phyloP scores from a whole-genome alignment of 2,888 invertebrate species.

The Cremastinae sp. region DNA sequence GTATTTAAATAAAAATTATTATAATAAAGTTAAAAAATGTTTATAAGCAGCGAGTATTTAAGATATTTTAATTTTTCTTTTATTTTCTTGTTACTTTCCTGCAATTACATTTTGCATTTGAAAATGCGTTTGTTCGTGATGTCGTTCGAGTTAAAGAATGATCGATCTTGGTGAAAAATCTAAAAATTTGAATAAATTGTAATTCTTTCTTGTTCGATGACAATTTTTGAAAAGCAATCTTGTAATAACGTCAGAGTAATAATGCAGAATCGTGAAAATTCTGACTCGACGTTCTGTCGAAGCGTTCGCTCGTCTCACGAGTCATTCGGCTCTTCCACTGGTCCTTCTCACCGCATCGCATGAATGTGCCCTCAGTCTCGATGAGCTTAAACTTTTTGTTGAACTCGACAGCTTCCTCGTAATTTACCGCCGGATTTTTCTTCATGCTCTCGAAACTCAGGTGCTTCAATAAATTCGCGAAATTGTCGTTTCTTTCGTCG shows the following conservation, averaged over 20 bases:
- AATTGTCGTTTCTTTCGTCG: slow-evolving; percentile 68
- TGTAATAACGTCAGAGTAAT: slow-evolving; percentile 21
- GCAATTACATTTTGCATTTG: too few species aligned
- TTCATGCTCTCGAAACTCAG: slow-evolving; percentile 84
- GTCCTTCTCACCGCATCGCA: slow-evolving; percentile 81
- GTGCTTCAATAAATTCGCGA: slow-evolving; percentile 79
- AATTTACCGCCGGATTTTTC: slow-evolving; percentile 83
- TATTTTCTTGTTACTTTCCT: too few species aligned
- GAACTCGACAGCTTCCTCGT: slow-evolving; percentile 78
- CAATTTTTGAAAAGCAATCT: neutral
- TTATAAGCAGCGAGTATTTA: too few species aligned
- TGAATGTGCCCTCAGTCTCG: slow-evolving; percentile 78
- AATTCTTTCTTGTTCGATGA: neutral
- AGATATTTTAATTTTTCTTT: too few species aligned
- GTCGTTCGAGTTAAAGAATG: too few species aligned
- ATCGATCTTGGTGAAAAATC: too few species aligned
- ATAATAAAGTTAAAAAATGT: too few species aligned
- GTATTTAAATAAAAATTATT: too few species aligned
- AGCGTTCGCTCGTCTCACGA: slow-evolving; percentile 74
- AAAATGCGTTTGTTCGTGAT: too few species aligned
- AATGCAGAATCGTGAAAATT: slow-evolving; percentile 73
- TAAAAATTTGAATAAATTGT: neutral
- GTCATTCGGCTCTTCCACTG: slow-evolving; percentile 79
- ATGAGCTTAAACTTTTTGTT: slow-evolving; percentile 77
- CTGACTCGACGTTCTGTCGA: slow-evolving; percentile 81